Base-by-base conservation (phyloP, 2,888 invertebrate species). In the Agrotis ipsilon region DNA sequence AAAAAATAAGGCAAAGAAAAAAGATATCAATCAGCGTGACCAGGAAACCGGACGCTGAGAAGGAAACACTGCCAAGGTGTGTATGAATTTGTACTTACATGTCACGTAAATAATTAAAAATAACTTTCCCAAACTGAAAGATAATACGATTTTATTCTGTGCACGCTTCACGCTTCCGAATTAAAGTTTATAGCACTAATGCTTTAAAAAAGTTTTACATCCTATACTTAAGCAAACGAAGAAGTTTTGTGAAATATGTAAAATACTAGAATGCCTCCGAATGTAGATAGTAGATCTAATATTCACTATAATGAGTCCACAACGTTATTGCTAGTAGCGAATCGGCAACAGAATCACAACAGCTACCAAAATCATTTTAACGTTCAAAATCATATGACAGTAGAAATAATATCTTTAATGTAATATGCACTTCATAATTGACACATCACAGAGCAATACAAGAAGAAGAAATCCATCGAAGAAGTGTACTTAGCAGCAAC, bases 151-250 rank as follows among this genome's bases (percentile, higher is more conserved):
- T 94, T 94, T 92, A 91, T 87, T 94, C 91, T 93, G 92, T 95
- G 96, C 96, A 96, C 96, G 96, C 95, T 95, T 96, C 92, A 93
- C 87, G 96, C 96, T 96, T 96, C 91, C 89, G 89, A 92, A 92
- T 94, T 92, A 93, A 92, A 92, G 89, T 90, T 93, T 93, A 91
- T 90, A 90, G 91, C 95, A 96, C 96, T 96, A 96, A 96, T 96
- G 94, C 94, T 92, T 94, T 92, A 87, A 87, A 90, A 90, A 89
- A 88, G 90, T 91, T 90, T 88, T 87, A 87, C 87, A 86, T 87
- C 88, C 86, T 88, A 81, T 90, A 90, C 80, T 84, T 87, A 87
- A 89, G 89, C 89, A 87, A 82, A 87, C 80, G 80, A 83, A 81
- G 82, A 78, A 81, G 81, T 75, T 79, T 79, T 86, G 82, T 81